Evolutionary conservation across 2,113 vertebrate species (phyloP), one percentile per base, ranked within the genome.

Genomic region (Bathybates hornii): DNA sequence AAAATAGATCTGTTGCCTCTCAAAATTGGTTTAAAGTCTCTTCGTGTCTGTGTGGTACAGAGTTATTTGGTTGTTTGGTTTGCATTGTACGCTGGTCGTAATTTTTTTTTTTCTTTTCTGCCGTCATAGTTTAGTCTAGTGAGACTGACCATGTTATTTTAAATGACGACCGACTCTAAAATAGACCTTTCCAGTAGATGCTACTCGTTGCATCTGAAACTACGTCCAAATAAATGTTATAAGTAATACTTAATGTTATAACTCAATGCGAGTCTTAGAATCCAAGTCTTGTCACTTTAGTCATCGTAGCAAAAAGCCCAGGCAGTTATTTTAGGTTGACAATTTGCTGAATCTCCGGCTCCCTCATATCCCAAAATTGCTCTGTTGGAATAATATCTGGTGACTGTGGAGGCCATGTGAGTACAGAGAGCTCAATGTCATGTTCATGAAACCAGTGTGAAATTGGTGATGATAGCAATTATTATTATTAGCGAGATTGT

Each of bases 401-500:
- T 66, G 61, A 66, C 17, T 66, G 17, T 66, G 32, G 32, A 66
- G 17, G 17, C 61, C 61, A 2, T 38, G 17, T 38, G 17, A 66
- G 6, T 36, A 66, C 61, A 66, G 32, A 36, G 17, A 66, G 7
- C 32, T 12, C 59, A 0, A 3, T 36, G 0, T 66, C 61, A 66
- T 66, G 32, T 66, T 66, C 4, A 66, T 66, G 61, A 66, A 38
- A n/a, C 32, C 6, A 66, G 34, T 66, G 10, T 66, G 61, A 38
- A 38, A 66, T 38, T 66, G 34, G 61, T 66, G 4, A 21, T 66
- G 34, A 66, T 66, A 8, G 10, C 19, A 5, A 38, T 38, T 66
- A 38, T 66, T 2, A 66, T 66, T 66, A 66, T 66, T 38, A 66
- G 34, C 0, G 0, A 66, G 61, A 21, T 13, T 66, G 34, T 38